A percentile compares a stretch with the other conserved stretches of the same genome.
These are phyloP conservation scores for Pao palembangensis DNA, from an alignment of 2,113 vertebrate species.

Conservation along the genomic window DNA sequence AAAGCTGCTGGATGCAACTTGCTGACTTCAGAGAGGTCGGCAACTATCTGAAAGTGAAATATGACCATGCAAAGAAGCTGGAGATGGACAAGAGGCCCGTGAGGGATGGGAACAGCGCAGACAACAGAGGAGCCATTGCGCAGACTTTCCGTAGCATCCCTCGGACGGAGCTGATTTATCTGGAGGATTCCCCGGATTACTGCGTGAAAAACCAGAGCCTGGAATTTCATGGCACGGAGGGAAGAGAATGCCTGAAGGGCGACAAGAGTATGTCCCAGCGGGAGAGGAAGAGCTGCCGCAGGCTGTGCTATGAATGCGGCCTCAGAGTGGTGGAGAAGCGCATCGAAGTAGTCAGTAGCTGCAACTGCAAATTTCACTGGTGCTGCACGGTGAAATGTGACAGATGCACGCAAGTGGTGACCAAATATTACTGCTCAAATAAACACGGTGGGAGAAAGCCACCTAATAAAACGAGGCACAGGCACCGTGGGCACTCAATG, in stretches of 20 bases:
- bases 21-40: slow-evolving; percentile 89
- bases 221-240: slow-evolving; percentile 86
- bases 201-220: slow-evolving; percentile 85
- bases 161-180: slow-evolving; percentile 82
- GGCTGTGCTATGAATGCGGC: slow-evolving; percentile 87
- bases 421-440: slow-evolving; percentile 83
- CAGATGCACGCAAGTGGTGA: slow-evolving; percentile 82
- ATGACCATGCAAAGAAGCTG: slow-evolving; percentile 85
- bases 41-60: slow-evolving; percentile 87
- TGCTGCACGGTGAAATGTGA: slow-evolving; percentile 93
- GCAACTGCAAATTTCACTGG: slow-evolving; percentile 97
- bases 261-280: slow-evolving; percentile 76
- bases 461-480: slow-evolving; percentile 67
- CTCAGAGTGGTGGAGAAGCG: slow-evolving; percentile 81
- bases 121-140: slow-evolving; percentile 76
- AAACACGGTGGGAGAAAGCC: slow-evolving; percentile 46
- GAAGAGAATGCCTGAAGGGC: slow-evolving; percentile 86
- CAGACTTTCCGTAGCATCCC: slow-evolving; percentile 80
- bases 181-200: slow-evolving; percentile 94
- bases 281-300: slow-evolving; percentile 84
- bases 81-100: slow-evolving; percentile 86
- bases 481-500: slow-evolving; percentile 52
- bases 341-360: slow-evolving; percentile 82
- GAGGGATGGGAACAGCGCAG: slow-evolving; percentile 86
- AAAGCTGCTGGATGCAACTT: slow-evolving; percentile 95